A percentile compares a stretch with the other conserved stretches of the same genome.
Evolutionary conservation across 2,113 vertebrate species (phyloP).

Genomic region (Lophura nycthemera): DNA sequence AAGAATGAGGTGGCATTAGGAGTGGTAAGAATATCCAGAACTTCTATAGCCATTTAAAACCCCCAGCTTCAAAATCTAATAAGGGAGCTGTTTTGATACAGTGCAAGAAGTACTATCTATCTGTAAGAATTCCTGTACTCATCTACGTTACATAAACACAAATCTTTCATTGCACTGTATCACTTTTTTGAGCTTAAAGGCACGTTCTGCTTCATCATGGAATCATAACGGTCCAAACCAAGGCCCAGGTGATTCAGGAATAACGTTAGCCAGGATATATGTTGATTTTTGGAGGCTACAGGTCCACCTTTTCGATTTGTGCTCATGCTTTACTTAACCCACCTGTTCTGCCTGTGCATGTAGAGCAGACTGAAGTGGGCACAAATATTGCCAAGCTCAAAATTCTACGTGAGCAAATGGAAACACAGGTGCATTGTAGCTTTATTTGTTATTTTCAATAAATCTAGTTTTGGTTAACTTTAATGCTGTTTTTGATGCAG

Average conservation of each 20-base stretch:
- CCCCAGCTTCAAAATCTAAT: background rate
- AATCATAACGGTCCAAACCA: background rate
- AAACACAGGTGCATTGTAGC: background rate
- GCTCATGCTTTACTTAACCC: background rate
- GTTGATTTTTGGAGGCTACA: background rate
- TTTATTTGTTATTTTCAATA: background rate
- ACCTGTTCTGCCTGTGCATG: background rate
- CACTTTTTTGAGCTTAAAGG: background rate
- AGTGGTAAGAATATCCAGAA: background rate
- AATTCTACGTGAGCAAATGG: background rate
- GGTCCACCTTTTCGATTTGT: background rate
- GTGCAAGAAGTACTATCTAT: background rate
- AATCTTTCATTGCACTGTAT: background rate
- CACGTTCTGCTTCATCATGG: background rate
- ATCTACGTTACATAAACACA: background rate
- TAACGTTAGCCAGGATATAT: background rate
- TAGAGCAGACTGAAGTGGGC: background rate
- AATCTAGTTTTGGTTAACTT: background rate
- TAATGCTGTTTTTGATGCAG: background rate
- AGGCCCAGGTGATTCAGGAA: background rate
- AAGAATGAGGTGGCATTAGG: background rate
- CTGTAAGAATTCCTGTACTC: background rate
- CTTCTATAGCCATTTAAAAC: background rate
- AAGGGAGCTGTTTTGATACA: background rate
- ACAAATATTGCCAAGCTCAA: background rate